Evolutionary conservation across 2,888 invertebrate species (phyloP).

Genomic region (Pasiphila rectangulata): DNA sequence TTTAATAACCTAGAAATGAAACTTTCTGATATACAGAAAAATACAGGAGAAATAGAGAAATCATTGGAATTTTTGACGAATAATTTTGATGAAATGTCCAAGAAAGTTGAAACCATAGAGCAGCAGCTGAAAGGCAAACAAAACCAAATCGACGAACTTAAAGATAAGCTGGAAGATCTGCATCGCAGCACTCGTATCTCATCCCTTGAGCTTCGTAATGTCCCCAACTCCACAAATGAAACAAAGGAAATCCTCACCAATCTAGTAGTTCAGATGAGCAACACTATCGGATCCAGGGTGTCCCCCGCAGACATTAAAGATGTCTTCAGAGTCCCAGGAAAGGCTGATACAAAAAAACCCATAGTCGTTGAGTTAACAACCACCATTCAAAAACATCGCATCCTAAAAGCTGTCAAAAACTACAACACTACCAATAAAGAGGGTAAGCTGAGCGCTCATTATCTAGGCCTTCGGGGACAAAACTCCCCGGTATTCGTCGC

Average conservation of each 20-base stretch:
- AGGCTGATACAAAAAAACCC: constrained; percentile 2
- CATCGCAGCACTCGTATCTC: constrained; percentile 6
- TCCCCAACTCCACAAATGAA: background rate
- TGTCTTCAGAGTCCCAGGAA: constrained; percentile 5
- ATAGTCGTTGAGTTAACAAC: constrained; percentile 5
- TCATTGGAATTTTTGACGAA: background rate
- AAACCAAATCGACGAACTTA: background rate
- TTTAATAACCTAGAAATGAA: constrained; percentile 3
- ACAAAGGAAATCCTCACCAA: constrained; percentile 1
- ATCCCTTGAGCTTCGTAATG: constrained; percentile 2
- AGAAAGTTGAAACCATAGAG: background rate
- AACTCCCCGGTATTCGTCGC: background rate
- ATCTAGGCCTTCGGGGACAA: background rate
- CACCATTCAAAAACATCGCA: background rate
- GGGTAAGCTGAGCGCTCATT: background rate
- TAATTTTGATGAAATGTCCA: background rate
- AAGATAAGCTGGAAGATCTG: background rate
- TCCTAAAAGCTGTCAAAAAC: constrained; percentile 1
- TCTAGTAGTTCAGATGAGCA: background rate
- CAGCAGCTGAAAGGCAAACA: background rate
- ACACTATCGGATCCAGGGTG: background rate
- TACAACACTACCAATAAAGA: background rate
- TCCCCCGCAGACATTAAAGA: background rate
- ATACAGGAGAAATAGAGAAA: constrained; percentile 2
- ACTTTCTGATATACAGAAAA: constrained; percentile 1